These are phyloP conservation scores for Pachyseris speciosa DNA, from an alignment of 64 coral and sea anemone genomes.

Conservation along the genomic window DNA sequence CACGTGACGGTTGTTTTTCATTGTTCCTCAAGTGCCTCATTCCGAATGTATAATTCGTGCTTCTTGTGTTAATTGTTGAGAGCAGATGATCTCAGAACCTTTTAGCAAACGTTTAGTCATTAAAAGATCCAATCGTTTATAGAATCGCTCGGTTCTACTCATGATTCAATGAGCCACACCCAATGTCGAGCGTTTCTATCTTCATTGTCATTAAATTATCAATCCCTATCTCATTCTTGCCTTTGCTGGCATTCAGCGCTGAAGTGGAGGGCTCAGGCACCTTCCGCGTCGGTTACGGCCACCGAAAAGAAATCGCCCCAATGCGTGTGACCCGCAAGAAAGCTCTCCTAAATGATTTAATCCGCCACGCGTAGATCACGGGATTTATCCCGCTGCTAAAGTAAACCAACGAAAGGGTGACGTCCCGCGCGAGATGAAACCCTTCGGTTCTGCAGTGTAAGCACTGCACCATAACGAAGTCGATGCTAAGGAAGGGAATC, in stretches of 20 bases:
- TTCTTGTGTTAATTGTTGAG: no score
- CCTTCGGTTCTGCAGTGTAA: neutral
- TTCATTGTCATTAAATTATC: neutral
- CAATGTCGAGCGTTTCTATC: neutral
- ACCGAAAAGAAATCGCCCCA: neutral
- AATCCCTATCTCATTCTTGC: neutral
- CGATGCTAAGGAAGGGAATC: constrained; percentile 52
- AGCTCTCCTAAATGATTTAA: constrained; percentile 25
- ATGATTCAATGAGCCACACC: no score
- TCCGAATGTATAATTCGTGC: no score
- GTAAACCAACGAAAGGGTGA: constrained; percentile 41
- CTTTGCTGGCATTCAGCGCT: neutral
- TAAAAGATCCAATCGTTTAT: no score
- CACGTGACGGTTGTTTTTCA: no score
- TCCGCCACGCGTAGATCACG: constrained; percentile 43
- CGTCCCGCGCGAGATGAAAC: constrained; percentile 48
- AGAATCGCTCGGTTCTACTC: no score
- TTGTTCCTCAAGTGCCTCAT: no score
- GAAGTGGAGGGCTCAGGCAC: neutral
- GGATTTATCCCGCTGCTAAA: constrained; percentile 67
- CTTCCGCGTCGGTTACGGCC: neutral
- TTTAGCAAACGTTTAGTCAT: no score
- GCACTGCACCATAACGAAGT: constrained; percentile 57
- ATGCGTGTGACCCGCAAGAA: constrained; percentile 5
- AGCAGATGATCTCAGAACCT: no score